A percentile compares a stretch with the other conserved stretches of the same genome.
Conservation (phyloP, 2,113 vertebrate genomes). For the Oryzias melastigma region DNA sequence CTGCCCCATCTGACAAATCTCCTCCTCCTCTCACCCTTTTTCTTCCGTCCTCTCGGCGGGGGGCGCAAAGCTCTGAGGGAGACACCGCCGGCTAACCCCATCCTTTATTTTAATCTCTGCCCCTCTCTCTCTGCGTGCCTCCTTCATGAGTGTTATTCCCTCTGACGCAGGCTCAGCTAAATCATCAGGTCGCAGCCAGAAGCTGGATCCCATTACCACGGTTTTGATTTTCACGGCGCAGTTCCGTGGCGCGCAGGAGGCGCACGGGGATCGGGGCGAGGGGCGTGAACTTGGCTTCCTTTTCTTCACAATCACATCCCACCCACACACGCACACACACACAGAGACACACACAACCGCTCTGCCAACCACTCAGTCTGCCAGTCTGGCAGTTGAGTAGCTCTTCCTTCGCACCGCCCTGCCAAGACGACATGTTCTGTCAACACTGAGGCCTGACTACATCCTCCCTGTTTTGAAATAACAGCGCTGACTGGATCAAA, state of each 20-base stretch:
- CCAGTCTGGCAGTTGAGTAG: conserved; percentile 22
- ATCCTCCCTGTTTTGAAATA: conserved; percentile 23
- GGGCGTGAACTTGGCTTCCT: conserved; percentile 52
- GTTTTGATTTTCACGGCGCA: conserved; percentile 72
- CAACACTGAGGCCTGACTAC: conserved; percentile 29
- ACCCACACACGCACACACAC: conserved; percentile 12
- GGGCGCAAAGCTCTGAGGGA: conserved; percentile 22
- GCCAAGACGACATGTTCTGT: conserved; percentile 48
- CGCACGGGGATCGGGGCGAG: neutral
- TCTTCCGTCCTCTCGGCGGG: conserved; percentile 65
- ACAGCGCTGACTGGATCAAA: neutral
- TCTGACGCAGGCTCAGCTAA: conserved; percentile 51
- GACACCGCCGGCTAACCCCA: conserved; percentile 24
- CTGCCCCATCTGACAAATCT: conserved; percentile 50
- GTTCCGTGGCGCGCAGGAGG: conserved; percentile 22
- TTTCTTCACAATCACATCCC: neutral
- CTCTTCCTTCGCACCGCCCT: conserved; percentile 46
- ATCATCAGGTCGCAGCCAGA: conserved; percentile 52
- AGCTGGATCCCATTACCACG: conserved; percentile 67
- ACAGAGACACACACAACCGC: conserved; percentile 17
- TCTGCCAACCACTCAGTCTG: conserved; percentile 17
- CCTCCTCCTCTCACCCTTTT: conserved; percentile 37
- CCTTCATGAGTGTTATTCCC: conserved; percentile 14
- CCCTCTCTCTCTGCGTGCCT: conserved; percentile 3
- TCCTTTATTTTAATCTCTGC: conserved; percentile 41